Percentiles rank a stretch among this genome's conserved stretches.
phyloP scores from a whole-genome alignment of 1,140 invertebrate genomes.

The Campoletis sonorensis region DNA sequence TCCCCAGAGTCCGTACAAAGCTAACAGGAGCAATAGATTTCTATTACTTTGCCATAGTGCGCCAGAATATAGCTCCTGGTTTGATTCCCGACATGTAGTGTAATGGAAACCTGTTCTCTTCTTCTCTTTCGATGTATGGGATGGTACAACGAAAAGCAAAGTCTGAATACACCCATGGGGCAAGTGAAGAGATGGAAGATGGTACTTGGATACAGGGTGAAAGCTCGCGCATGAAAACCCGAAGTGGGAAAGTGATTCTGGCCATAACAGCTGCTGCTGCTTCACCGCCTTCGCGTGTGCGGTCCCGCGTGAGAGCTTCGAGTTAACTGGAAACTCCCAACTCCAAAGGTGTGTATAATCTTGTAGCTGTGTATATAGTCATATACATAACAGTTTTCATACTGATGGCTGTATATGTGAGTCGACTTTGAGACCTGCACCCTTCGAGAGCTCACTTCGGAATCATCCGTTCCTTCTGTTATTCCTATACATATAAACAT shows the following conservation, averaged over 20 bases:
- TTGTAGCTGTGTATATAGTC: conserved; percentile 19
- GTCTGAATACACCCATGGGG: conserved; percentile 19
- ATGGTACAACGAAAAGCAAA: neutral
- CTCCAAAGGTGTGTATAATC: conserved; percentile 22
- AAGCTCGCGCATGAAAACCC: conserved; percentile 22
- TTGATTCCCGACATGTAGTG: conserved; percentile 29
- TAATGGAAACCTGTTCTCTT: conserved; percentile 33
- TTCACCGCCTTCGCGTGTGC: conserved; percentile 37
- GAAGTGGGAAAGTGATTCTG: conserved; percentile 45
- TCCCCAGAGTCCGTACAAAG: neutral
- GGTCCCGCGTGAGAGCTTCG: conserved; percentile 33
- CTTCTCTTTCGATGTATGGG: neutral
- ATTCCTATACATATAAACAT: neutral
- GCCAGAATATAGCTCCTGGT: conserved; percentile 22
- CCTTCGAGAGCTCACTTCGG: conserved; percentile 45
- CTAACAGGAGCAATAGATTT: conserved; percentile 24
- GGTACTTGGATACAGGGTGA: conserved; percentile 9
- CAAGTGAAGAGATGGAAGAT: conserved; percentile 1
- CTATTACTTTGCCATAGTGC: conserved; percentile 33
- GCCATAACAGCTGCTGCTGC: conserved; percentile 47
- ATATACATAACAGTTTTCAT: neutral
- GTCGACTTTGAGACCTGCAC: neutral
- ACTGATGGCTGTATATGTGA: conserved; percentile 4
- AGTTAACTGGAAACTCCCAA: conserved; percentile 39
- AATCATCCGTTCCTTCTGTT: conserved; percentile 36